Conservation (phyloP, 2,797 vertebrate species). For the Schizopygopsis malacanthus region DNA sequence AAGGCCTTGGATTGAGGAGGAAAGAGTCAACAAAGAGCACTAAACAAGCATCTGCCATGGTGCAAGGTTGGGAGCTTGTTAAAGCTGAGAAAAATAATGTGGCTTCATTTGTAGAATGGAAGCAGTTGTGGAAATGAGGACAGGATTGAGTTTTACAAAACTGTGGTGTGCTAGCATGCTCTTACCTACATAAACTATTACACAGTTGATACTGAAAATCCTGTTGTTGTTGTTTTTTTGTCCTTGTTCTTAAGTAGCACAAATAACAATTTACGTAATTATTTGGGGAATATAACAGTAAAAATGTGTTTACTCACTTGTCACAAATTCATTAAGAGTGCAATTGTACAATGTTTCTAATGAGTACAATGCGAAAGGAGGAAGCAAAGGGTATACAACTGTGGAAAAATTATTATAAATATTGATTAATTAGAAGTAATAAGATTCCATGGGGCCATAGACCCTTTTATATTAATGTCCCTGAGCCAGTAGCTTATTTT, state of each 20-base stretch:
- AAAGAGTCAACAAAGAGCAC: conserved; percentile 32
- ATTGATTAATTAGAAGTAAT: conserved; percentile 7
- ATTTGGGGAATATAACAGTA: not conserved
- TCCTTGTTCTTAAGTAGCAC: not conserved
- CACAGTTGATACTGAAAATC: not conserved
- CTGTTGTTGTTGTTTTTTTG: not conserved
- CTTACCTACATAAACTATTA: not conserved
- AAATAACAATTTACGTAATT: conserved; percentile 16
- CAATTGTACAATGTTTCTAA: conserved; percentile 1
- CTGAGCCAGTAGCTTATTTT: conserved; percentile 17
- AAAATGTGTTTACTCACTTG: not conserved
- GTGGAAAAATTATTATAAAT: conserved; percentile 20
- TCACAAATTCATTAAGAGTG: not conserved
- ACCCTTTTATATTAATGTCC: conserved; percentile 9
- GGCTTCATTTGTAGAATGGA: conserved; percentile 42
- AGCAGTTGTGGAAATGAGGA: conserved; percentile 30
- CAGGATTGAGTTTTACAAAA: conserved; percentile 37
- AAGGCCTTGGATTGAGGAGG: conserved; percentile 33
- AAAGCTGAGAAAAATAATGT: conserved; percentile 43
- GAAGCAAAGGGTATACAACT: not conserved
- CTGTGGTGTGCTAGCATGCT: not conserved
- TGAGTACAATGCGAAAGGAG: not conserved
- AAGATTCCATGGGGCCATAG: conserved; percentile 14
- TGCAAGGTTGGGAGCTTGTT: conserved; percentile 46
- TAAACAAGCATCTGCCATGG: conserved; percentile 44